phyloP scores from a whole-genome alignment of 2,797 vertebrate genomes.

The Sebastiscus albofasciatus region DNA sequence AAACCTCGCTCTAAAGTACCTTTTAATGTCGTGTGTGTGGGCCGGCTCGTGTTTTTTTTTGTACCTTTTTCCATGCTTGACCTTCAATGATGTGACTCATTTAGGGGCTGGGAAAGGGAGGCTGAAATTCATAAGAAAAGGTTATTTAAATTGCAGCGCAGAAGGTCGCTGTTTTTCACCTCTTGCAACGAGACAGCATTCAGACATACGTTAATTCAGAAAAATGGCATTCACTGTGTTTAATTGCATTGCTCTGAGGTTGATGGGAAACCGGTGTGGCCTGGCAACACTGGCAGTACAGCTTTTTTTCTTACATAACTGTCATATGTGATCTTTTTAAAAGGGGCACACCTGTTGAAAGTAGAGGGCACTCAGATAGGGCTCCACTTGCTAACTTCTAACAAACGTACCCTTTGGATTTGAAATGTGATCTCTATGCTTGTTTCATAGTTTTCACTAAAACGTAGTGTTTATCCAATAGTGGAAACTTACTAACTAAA shows the following conservation, averaged over 20 bases:
- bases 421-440: neutral
- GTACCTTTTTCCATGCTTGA: constrained; percentile 22
- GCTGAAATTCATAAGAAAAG: constrained; percentile 31
- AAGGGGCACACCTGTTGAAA: constrained; percentile 19
- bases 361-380: neutral
- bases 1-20: constrained; percentile 27
- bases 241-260: constrained; percentile 5
- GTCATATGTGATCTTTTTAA: constrained; percentile 39
- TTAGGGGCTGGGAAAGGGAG: constrained; percentile 1
- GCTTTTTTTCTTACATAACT: constrained; percentile 3
- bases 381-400: neutral
- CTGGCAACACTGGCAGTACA: neutral
- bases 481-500: neutral
- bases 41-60: neutral
- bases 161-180: constrained; percentile 16
- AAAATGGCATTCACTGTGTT: constrained; percentile 15
- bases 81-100: constrained; percentile 56
- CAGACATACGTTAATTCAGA: constrained; percentile 15
- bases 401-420: neutral
- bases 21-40: neutral
- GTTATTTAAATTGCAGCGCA: constrained; percentile 33
- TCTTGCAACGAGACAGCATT: neutral
- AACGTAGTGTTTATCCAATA: neutral
- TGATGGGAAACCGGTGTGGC: neutral
- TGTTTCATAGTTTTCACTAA: neutral